Evolutionary conservation across 2,888 invertebrate genomes (phyloP), one percentile per base, ranked within the genome.

Genomic region (Agrilus mali): DNA sequence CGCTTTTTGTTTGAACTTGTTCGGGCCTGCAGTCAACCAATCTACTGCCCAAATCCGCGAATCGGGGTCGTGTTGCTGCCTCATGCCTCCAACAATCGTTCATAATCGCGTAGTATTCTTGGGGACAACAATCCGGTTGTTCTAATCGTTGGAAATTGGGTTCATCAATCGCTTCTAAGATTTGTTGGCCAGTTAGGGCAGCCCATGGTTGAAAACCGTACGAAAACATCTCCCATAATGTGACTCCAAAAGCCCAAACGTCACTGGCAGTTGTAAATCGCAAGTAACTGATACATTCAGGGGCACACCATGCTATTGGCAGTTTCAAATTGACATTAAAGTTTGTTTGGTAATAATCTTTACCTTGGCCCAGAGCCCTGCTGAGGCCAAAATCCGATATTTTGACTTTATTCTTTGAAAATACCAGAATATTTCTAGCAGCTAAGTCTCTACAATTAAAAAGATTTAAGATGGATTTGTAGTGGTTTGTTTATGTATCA

Each of bases 191-290:
- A 0, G 90, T 93, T 41, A 92, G 74, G 0, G 92, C 94, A 0
- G 89, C 88, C 97, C 97, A 98, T 0, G 98, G 98, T 65, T 96
- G 95, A 63, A 93, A 92, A 1, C 97, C 97, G 60, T 96, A 97
- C 1, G 93, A 92, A 65, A 97, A 98, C 90, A 97, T 92, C 67
- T 98, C 98, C 97, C 97, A 98, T 1, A 98, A 71, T n/a, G 95
- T 93, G 0, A 96, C 67, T 3, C 90, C 97, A 64, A 85, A 98
- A 0, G 97, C 93, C 97, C 97, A 98, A 0, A 96, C 93, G 62
- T 98, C 98, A 44, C 93, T 93, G 6, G 95, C 84, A 7, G 93
- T 89, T 2, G 97, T 98, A 65, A 98, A 98, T 45, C 90, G 81
- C 47, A 97, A 72, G 65, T 88, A 96, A 53, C 92, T 86, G 55